Evolutionary conservation across 35 echinoderm and acorn worm species (phyloP).

Genomic region (Heliocidaris tuberculata): DNA sequence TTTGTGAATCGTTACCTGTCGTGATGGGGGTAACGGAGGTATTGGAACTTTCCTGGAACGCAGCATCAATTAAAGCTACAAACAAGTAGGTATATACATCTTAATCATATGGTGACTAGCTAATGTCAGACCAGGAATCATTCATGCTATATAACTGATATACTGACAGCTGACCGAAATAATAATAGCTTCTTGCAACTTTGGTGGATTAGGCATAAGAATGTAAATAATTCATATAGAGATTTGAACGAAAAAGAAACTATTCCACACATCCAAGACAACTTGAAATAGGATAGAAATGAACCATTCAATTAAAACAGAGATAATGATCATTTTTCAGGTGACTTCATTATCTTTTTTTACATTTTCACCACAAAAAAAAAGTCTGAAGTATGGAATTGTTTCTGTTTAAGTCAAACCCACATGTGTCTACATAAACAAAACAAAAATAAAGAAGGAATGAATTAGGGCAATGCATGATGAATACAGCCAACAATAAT

Average conservation of each 20-base stretch:
- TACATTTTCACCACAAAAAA: no score
- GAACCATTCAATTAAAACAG: not conserved
- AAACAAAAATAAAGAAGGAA: not conserved
- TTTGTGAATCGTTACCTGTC: not conserved
- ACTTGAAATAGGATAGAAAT: not conserved
- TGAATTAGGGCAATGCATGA: not conserved
- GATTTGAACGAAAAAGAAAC: not conserved
- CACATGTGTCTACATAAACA: not conserved
- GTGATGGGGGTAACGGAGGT: not conserved
- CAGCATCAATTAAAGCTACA: conserved; percentile 41
- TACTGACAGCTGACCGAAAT: not conserved
- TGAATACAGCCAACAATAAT: not conserved
- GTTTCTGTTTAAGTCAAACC: not conserved
- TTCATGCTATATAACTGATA: conserved; percentile 1
- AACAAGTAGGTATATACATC: not conserved
- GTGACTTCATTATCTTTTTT: not conserved
- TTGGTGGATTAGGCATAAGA: not conserved
- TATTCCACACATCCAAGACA: not conserved
- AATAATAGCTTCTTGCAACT: not conserved
- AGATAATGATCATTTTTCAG: not conserved
- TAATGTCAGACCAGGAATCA: not conserved
- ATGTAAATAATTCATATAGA: not conserved
- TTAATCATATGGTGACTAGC: not conserved
- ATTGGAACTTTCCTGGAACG: conserved; percentile 24
- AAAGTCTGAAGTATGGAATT: not conserved